Conservation (phyloP, 2,888 invertebrate genomes). For the Caenorhabditis sp. region DNA sequence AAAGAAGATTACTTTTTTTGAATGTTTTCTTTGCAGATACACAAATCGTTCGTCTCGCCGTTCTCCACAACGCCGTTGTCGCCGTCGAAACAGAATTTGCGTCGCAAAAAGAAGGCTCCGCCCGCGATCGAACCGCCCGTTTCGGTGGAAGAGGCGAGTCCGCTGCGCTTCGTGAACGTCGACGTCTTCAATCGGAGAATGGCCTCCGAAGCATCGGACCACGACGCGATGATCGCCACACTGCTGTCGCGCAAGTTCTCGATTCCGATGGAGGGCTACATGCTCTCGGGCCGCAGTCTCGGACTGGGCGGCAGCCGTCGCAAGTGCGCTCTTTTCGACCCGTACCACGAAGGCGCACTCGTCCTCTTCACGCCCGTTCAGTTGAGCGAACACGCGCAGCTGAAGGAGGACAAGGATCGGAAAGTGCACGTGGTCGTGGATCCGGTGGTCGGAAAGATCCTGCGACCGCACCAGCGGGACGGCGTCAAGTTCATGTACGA, state of each 20-base stretch:
- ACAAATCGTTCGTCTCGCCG: slow-evolving; percentile 44
- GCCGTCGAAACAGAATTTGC: slow-evolving; percentile 6
- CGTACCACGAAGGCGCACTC: slow-evolving; percentile 80
- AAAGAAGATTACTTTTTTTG: not conserved
- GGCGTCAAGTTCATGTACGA: slow-evolving; percentile 99
- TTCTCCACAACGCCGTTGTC: slow-evolving; percentile 19
- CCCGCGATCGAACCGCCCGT: slow-evolving; percentile 53
- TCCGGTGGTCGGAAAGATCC: slow-evolving; percentile 89
- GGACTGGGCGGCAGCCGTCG: slow-evolving; percentile 70
- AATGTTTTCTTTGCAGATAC: slow-evolving; percentile 19
- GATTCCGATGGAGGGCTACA: slow-evolving; percentile 77
- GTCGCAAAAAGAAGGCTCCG: slow-evolving; percentile 34
- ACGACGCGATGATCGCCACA: slow-evolving; percentile 73
- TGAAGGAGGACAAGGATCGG: slow-evolving; percentile 85
- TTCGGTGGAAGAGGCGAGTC: slow-evolving; percentile 48
- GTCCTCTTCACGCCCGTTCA: slow-evolving; percentile 89
- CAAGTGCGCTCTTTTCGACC: slow-evolving; percentile 73
- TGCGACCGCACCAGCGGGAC: slow-evolving; percentile 97
- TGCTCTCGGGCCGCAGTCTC: slow-evolving; percentile 70
- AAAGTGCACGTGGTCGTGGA: slow-evolving; percentile 96
- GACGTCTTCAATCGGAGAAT: slow-evolving; percentile 44
- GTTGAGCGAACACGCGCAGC: slow-evolving; percentile 88
- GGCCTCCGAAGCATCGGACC: slow-evolving; percentile 54
- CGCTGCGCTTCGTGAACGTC: slow-evolving; percentile 47
- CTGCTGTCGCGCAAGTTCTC: slow-evolving; percentile 72